These are phyloP conservation scores for Tholera decimalis DNA, from an alignment of 2,888 invertebrate species.

Conservation along the genomic window DNA sequence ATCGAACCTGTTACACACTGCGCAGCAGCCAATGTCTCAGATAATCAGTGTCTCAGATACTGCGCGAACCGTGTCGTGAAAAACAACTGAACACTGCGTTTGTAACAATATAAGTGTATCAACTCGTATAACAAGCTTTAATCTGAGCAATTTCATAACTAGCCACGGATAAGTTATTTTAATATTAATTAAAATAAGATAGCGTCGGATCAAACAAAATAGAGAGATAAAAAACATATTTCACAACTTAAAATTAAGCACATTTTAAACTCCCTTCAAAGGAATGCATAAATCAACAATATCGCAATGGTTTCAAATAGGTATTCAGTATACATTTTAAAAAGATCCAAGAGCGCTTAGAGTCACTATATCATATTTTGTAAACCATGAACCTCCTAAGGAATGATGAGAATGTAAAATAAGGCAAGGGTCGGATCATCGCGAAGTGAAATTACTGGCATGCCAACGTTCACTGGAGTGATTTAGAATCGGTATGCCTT, in stretches of 20 bases:
- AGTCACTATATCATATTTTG: slow-evolving; percentile 40
- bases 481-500: slow-evolving; percentile 75
- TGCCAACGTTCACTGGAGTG: slow-evolving; percentile 67
- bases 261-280: background rate
- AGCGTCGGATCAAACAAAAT: background rate
- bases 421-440: slow-evolving; percentile 62
- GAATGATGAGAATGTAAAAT: slow-evolving; percentile 63
- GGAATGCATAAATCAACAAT: background rate
- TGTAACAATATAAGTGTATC: too few species aligned
- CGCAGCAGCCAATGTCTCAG: too few species aligned
- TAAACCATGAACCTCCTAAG: slow-evolving; percentile 43
- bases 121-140: too few species aligned
- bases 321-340: slow-evolving; percentile 7
- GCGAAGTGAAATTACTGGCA: slow-evolving; percentile 63
- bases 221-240: background rate
- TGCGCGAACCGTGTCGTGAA: too few species aligned
- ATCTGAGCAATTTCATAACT: background rate
- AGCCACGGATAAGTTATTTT: background rate
- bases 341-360: slow-evolving; percentile 5
- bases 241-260: background rate
- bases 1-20: too few species aligned
- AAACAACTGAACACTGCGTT: too few species aligned
- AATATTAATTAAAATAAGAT: background rate
- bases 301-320: background rate
- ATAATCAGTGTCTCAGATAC: too few species aligned